phyloP scores from a whole-genome alignment of 2,888 invertebrate species.

The Corythucha ciliata region DNA sequence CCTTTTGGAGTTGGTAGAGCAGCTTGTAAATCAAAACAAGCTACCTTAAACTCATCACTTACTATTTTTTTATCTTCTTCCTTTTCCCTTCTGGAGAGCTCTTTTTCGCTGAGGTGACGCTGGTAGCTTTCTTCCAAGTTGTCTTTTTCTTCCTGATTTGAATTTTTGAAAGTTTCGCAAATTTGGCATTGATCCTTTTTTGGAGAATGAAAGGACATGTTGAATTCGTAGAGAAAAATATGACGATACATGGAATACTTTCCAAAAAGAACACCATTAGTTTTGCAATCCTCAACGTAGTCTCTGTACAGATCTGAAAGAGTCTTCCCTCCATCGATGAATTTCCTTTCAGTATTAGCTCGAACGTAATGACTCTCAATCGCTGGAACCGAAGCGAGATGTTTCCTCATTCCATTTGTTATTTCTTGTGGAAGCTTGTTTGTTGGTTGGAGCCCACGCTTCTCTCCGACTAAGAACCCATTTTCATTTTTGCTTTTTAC shows the following conservation, averaged over 20 bases:
- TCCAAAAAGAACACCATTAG: not conserved
- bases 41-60: not conserved
- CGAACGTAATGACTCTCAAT: conserved; percentile 2
- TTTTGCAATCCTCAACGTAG: not conserved
- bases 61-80: conserved; percentile 2
- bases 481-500: not conserved
- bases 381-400: not conserved
- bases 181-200: no score
- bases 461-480: not conserved
- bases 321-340: conserved; percentile 2
- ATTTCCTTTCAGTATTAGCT: conserved; percentile 8
- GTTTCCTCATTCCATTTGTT: not conserved
- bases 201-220: not conserved
- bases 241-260: not conserved
- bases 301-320: not conserved
- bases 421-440: not conserved
- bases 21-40: conserved; percentile 22
- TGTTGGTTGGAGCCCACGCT: not conserved
- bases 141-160: not conserved
- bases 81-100: not conserved
- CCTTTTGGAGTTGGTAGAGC: conserved; percentile 34
- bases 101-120: conserved; percentile 4
- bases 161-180: conserved; percentile 1
- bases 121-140: not conserved
- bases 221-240: conserved; percentile 1